phyloP scores from a whole-genome alignment of 2,888 invertebrate genomes.

The Quadriops clusia region DNA sequence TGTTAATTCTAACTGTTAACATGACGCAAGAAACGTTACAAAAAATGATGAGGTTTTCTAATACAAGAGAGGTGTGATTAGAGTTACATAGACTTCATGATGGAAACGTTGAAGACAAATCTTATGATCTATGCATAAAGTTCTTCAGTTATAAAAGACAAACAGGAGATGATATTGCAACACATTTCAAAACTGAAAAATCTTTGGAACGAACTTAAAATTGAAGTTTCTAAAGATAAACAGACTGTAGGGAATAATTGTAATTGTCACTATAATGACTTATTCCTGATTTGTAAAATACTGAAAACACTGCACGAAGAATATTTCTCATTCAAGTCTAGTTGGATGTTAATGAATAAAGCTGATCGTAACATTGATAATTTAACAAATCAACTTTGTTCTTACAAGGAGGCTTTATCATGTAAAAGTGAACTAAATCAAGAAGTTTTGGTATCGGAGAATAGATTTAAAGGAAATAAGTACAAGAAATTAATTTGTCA shows the following conservation, averaged over 20 bases:
- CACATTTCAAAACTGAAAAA: slow-evolving; percentile 1
- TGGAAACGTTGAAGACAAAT: background rate
- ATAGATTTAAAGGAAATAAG: too few relatives aligned
- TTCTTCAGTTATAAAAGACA: slow-evolving; percentile 1
- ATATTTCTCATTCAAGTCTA: too few relatives aligned
- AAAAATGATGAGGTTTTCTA: background rate
- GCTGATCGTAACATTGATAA: too few relatives aligned
- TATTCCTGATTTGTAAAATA: too few relatives aligned
- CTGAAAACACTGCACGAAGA: too few relatives aligned
- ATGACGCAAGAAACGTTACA: background rate
- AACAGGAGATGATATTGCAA: slow-evolving; percentile 1
- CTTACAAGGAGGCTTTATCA: too few relatives aligned
- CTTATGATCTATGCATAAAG: slow-evolving; percentile 1
- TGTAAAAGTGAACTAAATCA: too few relatives aligned
- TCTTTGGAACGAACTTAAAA: background rate
- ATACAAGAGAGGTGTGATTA: slow-evolving; percentile 1
- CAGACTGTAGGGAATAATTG: background rate
- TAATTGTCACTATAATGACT: too few relatives aligned
- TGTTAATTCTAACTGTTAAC: background rate
- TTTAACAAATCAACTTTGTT: too few relatives aligned
- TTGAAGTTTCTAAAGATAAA: slow-evolving; percentile 1
- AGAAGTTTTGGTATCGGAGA: too few relatives aligned
- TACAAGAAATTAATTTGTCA: too few relatives aligned
- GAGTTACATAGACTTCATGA: slow-evolving; percentile 3
- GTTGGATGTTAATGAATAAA: too few relatives aligned